Base-by-base conservation (phyloP, 2,888 invertebrate species). In the Hyposoter didymator region DNA sequence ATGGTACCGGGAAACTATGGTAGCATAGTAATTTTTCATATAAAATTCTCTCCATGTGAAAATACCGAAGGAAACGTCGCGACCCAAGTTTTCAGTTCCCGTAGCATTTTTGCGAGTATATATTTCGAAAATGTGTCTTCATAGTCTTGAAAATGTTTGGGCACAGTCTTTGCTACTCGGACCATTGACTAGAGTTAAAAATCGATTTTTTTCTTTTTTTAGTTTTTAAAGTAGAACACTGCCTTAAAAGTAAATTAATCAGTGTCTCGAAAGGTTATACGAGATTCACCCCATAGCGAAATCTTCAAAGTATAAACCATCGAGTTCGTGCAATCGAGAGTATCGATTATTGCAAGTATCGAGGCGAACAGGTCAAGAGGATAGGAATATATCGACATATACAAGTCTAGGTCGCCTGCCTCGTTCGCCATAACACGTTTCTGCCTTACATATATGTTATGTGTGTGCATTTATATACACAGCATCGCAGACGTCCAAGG, bases 301-400 rank as follows among this genome's bases (percentile, higher is more conserved):
- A 22, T 66, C 32, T 72, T 47, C 17, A 8, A 28, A 22, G 45
- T 43, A 64, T 19, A 45, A 47, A 39, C 39, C 49, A 43, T 72
- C 55, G 39, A n/a, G 22, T 66, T 49, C 35, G 74, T 73, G 73
- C 67, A 62, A 83, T 55, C 59, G 73, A 49, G 83, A 78, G 74
- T 83, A 83, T 83, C 78, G 78, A 83, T 83, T 74, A 78, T 78
- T 69, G 78, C 69, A 43, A 78, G 74, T 78, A 83, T 83, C 83
- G 83, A 78, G 73, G 78, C 83, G 83, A 83, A 47, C 73, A 49
- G 83, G 83, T 83, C 83, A 78, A 83, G 83, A 83, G 73, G 78
- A 83, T 78, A 83, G 47, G 78, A 78, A 72, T 67, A 83, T 83
- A 74, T 73, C 62, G 72, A 39, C 72, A 49, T 10, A 55, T 59